Base-by-base conservation (phyloP, 2,888 invertebrate species). In the Plebejus argus region DNA sequence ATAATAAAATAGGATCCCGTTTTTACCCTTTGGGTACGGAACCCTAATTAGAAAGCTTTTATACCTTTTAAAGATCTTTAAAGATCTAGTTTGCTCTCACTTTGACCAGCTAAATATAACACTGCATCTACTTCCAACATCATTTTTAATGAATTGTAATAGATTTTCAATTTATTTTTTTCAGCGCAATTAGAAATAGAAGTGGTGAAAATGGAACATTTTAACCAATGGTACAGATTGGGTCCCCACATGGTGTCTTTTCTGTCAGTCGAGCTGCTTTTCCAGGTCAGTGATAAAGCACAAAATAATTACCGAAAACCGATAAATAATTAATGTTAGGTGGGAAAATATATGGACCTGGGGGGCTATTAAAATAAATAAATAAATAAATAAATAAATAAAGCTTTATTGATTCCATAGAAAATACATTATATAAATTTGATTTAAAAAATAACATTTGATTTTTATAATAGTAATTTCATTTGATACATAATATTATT, bases 191-290 rank as follows among this genome's bases (percentile, higher is more conserved):
- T 56, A 5, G 76, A 77, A 77, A 70, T 53, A n/a, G 53, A 71
- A 10, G 49, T 71, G 28, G 12, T 77, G 0, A 77, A 77, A 18
- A 66, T 53, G n/a, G 76, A 77, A 53, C 35, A 53, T 20, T 77
- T 77, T 20, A 77, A 77, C 15, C 49, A 71, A 33, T 77, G 76
- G 76, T 77, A 77, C 76, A 77, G 28, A 23, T 56, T 77, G 35
- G 35, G 70, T 15, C 76, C 76, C n/a, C 70, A 77, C 53, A 33
- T 77, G 76, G 28, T 70, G 20, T 77, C 76, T n/a, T 77, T 77
- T 20, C 70, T 77, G n/a, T 28, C 70, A 10, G 35, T 77, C 3
- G 76, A 77, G 5, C 33, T 77, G 18, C 1, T 70, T n/a, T 77
- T 77, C 35, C 70, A 70, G 71, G 76, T 77, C 28, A 49, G 35